These are phyloP conservation scores for Alligator mississippiensis DNA, from an alignment of 2,113 vertebrate species.

Conservation along the genomic window DNA sequence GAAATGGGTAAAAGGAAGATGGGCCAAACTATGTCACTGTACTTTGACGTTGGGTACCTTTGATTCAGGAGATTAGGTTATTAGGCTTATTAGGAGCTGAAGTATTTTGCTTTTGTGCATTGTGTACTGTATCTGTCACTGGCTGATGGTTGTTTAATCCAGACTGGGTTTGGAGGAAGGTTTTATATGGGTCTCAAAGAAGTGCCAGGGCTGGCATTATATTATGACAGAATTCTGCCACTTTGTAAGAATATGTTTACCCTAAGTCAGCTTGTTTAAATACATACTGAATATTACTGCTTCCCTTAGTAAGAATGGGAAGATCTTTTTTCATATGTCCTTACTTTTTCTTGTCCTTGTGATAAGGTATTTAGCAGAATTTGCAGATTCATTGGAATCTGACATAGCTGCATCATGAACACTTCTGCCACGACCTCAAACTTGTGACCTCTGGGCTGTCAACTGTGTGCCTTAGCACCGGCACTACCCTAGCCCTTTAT, in stretches of 20 bases:
- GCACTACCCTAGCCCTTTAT: background rate
- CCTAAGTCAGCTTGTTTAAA: background rate
- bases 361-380: too few relatives aligned
- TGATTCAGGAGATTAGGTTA: background rate
- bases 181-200: background rate
- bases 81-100: background rate
- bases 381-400: too few relatives aligned
- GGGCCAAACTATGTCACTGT: background rate
- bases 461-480: too few relatives aligned
- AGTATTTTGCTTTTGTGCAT: background rate
- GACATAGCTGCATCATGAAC: too few relatives aligned
- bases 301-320: background rate
- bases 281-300: background rate
- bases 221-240: background rate
- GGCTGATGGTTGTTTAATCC: background rate
- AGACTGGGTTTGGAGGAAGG: background rate
- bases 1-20: background rate
- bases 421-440: too few relatives aligned
- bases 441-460: too few relatives aligned
- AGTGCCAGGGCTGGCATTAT: background rate
- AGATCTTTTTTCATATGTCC: background rate
- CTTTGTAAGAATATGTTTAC: background rate
- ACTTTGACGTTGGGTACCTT: background rate
- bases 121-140: background rate
- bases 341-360: too few relatives aligned